These are phyloP conservation scores for Drosophila seclusa DNA, from an alignment of 2,888 invertebrate species.

Conservation along the genomic window DNA sequence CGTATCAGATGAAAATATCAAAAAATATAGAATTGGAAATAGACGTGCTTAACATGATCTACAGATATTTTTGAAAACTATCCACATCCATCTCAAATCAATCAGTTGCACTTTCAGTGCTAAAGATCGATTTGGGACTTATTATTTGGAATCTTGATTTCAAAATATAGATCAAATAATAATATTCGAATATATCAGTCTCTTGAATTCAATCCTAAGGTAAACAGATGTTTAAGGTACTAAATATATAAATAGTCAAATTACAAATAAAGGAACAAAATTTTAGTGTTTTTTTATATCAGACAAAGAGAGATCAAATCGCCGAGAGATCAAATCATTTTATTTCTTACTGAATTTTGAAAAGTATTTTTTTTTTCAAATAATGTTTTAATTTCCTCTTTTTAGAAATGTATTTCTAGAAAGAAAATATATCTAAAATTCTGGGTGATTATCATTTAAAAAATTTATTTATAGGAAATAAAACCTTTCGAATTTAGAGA, in stretches of 20 bases:
- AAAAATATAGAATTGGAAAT: background rate
- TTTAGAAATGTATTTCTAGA: background rate
- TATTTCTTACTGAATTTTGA: background rate
- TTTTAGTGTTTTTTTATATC: background rate
- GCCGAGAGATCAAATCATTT: background rate
- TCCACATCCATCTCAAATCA: background rate
- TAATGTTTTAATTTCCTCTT: background rate
- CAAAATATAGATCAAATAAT: background rate
- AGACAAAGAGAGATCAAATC: background rate
- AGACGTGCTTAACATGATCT: background rate
- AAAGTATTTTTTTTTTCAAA: background rate
- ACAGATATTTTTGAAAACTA: background rate
- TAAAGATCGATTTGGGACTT: background rate
- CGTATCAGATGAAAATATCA: background rate
- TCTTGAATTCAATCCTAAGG: background rate
- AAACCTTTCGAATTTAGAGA: too few species aligned
- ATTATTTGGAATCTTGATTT: too few species aligned
- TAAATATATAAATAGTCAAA: background rate
- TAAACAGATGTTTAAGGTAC: background rate
- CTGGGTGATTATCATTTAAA: background rate
- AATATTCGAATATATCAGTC: background rate
- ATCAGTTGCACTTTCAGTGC: background rate
- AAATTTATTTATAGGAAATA: too few species aligned
- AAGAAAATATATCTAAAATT: background rate
- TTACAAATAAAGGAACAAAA: background rate